phyloP scores from a whole-genome alignment of 2,888 invertebrate species.

The Ichneumoninae sp. region DNA sequence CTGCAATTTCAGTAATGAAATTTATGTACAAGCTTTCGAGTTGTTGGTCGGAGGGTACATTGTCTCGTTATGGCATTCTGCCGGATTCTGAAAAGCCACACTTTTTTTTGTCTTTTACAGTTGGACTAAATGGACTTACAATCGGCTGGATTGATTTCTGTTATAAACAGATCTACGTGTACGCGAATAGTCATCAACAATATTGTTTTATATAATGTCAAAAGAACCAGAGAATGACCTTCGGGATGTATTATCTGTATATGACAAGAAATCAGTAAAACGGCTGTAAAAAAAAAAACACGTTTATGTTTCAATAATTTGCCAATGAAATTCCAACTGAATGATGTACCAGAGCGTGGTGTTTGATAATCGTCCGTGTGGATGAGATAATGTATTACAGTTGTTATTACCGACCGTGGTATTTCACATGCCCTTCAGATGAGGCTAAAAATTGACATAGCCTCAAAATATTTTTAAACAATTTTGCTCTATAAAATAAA shows the following conservation, averaged over 20 bases:
- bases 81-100: slow-evolving; percentile 29
- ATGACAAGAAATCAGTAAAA: slow-evolving; percentile 76
- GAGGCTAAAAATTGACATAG: too few species aligned
- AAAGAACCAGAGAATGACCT: slow-evolving; percentile 45
- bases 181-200: slow-evolving; percentile 46
- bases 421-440: too few species aligned
- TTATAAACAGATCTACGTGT: slow-evolving; percentile 70
- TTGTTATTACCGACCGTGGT: too few species aligned
- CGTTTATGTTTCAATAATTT: slow-evolving; percentile 19
- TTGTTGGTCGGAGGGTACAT: background rate
- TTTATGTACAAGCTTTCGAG: background rate
- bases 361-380: too few species aligned
- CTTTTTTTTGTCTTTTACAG: slow-evolving; percentile 85
- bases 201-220: slow-evolving; percentile 59
- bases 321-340: background rate
- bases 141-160: slow-evolving; percentile 72
- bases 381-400: too few species aligned
- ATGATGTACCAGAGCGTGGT: background rate
- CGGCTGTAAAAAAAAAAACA: slow-evolving; percentile 66
- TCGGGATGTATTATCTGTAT: slow-evolving; percentile 72
- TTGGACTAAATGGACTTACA: slow-evolving; percentile 85
- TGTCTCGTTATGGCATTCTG: background rate
- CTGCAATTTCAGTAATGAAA: background rate
- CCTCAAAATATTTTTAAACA: too few species aligned
- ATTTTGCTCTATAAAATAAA: too few species aligned